Conservation (phyloP, 2,113 vertebrate species). For the Campylomormyrus tamandua region DNA sequence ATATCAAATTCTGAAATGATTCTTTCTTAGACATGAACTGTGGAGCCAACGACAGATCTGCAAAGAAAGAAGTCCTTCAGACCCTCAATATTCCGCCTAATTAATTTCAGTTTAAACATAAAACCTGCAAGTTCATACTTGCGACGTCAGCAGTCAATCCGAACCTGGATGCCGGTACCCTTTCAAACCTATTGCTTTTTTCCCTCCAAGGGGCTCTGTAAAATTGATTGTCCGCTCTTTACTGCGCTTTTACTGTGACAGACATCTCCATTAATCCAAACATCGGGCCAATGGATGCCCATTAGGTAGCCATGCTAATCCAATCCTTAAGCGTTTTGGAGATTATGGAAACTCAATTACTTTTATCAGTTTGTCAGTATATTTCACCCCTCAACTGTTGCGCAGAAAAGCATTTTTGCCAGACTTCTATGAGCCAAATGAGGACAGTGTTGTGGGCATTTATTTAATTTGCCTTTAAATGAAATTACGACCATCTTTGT, state of each 20-base stretch:
- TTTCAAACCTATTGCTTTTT: background rate
- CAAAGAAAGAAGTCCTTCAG: background rate
- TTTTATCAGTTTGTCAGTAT: slow-evolving; percentile 45
- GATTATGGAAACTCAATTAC: slow-evolving; percentile 48
- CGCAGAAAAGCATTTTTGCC: slow-evolving; percentile 35
- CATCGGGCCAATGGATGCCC: background rate
- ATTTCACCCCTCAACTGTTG: slow-evolving; percentile 47
- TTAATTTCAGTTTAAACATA: background rate
- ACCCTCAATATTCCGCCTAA: background rate
- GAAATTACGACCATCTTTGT: slow-evolving; percentile 42
- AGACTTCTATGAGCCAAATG: slow-evolving; percentile 46
- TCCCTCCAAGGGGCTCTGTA: background rate
- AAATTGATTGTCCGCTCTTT: slow-evolving; percentile 8
- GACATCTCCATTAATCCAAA: slow-evolving; percentile 13
- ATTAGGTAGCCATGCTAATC: slow-evolving; percentile 24
- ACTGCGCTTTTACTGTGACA: slow-evolving; percentile 5
- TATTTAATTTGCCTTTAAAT: slow-evolving; percentile 38
- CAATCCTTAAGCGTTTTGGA: slow-evolving; percentile 30
- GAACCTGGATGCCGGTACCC: background rate
- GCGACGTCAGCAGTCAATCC: background rate
- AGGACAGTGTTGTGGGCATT: slow-evolving; percentile 46
- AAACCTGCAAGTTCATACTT: background rate
- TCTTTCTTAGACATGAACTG: background rate
- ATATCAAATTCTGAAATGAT: slow-evolving; percentile 7
- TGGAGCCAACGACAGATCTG: background rate